Conservation (phyloP, 2,888 invertebrate species). For the Drosophila pseudotakahashii region DNA sequence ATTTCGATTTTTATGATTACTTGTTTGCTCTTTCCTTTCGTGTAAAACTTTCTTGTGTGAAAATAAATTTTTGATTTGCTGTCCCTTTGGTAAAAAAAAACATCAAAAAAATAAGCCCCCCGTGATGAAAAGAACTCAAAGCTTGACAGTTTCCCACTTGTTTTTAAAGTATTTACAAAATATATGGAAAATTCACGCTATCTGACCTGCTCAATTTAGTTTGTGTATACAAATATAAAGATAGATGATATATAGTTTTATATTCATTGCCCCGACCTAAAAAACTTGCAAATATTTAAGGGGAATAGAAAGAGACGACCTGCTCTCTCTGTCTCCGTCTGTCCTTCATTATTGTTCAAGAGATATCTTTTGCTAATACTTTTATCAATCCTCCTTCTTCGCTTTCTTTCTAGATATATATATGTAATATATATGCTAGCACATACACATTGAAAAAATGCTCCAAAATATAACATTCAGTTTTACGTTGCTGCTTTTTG, state of each 20-base stretch:
- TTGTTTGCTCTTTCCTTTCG: constrained; percentile 30
- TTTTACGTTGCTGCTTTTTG: constrained; percentile 33
- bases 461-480: constrained; percentile 55
- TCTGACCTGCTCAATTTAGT: constrained; percentile 19
- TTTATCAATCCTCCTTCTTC: constrained; percentile 26
- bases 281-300: constrained; percentile 23
- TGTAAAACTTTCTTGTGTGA: constrained; percentile 46
- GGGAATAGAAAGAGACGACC: constrained; percentile 16
- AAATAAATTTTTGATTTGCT: constrained; percentile 54
- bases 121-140: neutral
- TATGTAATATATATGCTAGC: constrained; percentile 31
- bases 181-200: constrained; percentile 33
- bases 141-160: constrained; percentile 4
- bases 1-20: constrained; percentile 43
- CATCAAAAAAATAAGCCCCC: constrained; percentile 14
- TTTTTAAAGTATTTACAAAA: constrained; percentile 48
- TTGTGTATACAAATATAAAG: constrained; percentile 34
- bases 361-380: constrained; percentile 45
- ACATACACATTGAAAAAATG: constrained; percentile 60
- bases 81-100: constrained; percentile 46
- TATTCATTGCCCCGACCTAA: constrained; percentile 36
- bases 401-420: constrained; percentile 15
- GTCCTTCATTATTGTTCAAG: constrained; percentile 47
- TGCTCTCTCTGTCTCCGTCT: constrained; percentile 9
- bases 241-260: constrained; percentile 45